Evolutionary conservation across 2,797 vertebrate species (phyloP).

Genomic region (Paguma larvata): DNA sequence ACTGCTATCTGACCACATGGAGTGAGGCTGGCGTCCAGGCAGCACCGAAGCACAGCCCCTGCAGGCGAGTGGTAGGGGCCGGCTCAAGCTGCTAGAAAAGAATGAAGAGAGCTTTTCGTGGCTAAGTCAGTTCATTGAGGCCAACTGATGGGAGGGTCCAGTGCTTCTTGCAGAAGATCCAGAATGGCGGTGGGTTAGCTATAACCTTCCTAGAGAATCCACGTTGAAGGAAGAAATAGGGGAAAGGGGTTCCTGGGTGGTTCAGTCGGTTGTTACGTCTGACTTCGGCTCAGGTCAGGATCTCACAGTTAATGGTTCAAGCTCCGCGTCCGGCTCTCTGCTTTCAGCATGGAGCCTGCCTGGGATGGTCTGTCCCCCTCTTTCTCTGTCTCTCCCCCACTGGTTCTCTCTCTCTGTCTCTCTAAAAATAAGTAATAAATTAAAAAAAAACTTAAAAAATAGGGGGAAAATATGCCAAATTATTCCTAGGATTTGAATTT

Average conservation of each 20-base stretch:
- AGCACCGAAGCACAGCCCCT: background rate
- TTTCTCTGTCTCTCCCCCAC: too few species aligned
- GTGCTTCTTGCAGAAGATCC: background rate
- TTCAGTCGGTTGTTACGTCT: too few species aligned
- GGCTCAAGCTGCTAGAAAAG: background rate
- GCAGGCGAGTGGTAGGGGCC: rapidly evolving
- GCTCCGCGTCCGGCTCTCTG: too few species aligned
- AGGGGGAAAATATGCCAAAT: background rate
- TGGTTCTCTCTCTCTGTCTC: too few species aligned
- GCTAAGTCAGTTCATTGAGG: background rate
- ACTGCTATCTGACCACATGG: background rate
- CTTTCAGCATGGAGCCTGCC: too few species aligned
- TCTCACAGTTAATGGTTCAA: too few species aligned
- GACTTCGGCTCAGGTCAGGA: too few species aligned
- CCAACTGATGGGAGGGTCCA: background rate
- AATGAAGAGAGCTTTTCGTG: background rate
- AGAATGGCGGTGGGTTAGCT: background rate
- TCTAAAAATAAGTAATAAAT: too few species aligned
- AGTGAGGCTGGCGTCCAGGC: rapidly evolving
- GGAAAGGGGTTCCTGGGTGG: too few species aligned
- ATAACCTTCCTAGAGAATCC: background rate
- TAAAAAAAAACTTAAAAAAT: background rate
- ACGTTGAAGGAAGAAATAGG: background rate
- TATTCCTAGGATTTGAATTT: background rate
- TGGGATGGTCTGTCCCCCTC: too few species aligned